Conservation (phyloP, 1,140 invertebrate species). For the Nasonia longicornis region DNA sequence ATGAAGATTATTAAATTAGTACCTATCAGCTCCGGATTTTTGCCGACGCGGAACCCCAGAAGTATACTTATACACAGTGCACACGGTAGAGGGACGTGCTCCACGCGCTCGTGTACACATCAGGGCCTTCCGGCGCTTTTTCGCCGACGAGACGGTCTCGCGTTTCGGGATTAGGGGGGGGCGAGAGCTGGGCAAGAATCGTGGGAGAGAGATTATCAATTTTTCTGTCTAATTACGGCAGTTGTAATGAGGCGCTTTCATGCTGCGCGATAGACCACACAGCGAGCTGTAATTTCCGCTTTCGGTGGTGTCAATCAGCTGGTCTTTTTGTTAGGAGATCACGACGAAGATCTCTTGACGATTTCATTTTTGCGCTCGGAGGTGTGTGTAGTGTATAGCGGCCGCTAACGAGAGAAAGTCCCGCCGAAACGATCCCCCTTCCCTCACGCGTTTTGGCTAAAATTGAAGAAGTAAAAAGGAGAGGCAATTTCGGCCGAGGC, state of each 20-base stretch:
- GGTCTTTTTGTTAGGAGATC: not conserved
- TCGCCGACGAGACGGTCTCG: not conserved
- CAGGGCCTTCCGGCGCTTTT: not conserved
- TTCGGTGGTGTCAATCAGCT: constrained; percentile 18
- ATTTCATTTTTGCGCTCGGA: no score
- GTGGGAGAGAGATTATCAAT: constrained; percentile 45
- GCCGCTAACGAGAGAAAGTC: no score
- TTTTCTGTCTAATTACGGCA: constrained; percentile 43
- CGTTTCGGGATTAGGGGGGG: constrained; percentile 11
- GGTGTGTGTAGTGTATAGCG: no score
- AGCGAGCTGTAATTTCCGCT: constrained; percentile 21
- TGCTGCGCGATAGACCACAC: constrained; percentile 27
- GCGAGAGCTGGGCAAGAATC: not conserved
- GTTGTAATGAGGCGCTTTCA: constrained; percentile 37
- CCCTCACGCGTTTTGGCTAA: no score
- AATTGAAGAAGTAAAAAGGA: not conserved
- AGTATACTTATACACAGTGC: not conserved
- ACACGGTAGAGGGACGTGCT: not conserved
- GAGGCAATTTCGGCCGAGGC: not conserved
- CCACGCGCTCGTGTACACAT: not conserved
- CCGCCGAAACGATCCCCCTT: no score
- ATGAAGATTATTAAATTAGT: constrained; percentile 65
- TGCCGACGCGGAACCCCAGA: constrained; percentile 17
- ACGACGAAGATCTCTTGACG: no score
- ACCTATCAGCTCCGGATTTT: constrained; percentile 54